A percentile compares a stretch with the other conserved stretches of the same genome.
phyloP scores from a whole-genome alignment of 92 coral and sea anemone species.

The Plumapathes pennacea region DNA sequence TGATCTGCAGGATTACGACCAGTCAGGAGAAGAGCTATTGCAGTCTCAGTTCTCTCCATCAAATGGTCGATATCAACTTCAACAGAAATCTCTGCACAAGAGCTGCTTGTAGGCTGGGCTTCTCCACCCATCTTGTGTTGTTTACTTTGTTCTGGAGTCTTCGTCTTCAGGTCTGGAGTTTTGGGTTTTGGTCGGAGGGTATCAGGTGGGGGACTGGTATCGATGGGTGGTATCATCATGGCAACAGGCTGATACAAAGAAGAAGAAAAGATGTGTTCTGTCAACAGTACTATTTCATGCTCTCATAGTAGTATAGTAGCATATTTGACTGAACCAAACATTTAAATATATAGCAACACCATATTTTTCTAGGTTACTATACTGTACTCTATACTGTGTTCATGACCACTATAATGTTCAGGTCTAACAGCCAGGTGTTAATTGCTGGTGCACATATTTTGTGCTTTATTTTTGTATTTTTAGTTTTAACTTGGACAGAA shows the following conservation, averaged over 20 bases:
- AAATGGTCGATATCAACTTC: constrained; percentile 41
- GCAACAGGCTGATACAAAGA: constrained; percentile 42
- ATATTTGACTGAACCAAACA: not conserved
- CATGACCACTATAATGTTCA: no score
- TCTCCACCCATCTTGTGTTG: constrained; percentile 42
- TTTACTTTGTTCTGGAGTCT: constrained; percentile 67
- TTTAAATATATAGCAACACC: no score
- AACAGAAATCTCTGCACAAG: constrained; percentile 9
- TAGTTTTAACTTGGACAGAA: no score
- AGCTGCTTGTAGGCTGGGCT: constrained; percentile 16
- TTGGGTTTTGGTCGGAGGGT: constrained; percentile 11
- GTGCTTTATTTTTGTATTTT: no score
- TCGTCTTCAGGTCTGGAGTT: constrained; percentile 67
- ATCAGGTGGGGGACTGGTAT: constrained; percentile 34
- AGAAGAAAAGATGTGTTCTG: not conserved
- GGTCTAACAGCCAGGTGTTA: no score
- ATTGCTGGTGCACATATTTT: no score
- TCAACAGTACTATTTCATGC: not conserved
- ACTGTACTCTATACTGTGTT: no score
- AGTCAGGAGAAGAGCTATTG: constrained; percentile 29
- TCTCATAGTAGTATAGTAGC: not conserved
- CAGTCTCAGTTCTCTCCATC: constrained; percentile 38
- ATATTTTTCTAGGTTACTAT: no score
- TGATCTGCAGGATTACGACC: constrained; percentile 62
- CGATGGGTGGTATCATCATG: constrained; percentile 44